These are phyloP conservation scores for Actinostola sp. DNA, from an alignment of 92 coral and sea anemone genomes.

Conservation along the genomic window DNA sequence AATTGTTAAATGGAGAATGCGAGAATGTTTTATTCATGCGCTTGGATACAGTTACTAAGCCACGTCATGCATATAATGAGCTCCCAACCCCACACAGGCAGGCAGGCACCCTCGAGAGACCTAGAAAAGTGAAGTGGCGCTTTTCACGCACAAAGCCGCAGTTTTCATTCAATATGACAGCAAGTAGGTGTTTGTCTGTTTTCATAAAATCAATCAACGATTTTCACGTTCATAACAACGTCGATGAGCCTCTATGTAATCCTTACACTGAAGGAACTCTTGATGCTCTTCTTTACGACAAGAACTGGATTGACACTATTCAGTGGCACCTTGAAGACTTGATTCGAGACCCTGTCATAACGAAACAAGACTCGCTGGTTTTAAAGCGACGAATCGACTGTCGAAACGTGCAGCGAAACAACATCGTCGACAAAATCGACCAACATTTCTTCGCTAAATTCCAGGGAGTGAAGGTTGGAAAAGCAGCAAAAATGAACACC, in stretches of 20 bases:
- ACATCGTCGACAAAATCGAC: not conserved
- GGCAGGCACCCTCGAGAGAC: too few species aligned
- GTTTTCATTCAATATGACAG: too few species aligned
- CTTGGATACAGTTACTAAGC: too few species aligned
- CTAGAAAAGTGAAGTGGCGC: too few species aligned
- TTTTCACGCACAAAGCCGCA: too few species aligned
- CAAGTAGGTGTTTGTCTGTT: too few species aligned
- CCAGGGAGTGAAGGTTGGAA: not conserved
- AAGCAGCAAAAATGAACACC: not conserved
- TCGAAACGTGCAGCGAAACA: not conserved
- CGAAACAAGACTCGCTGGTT: not conserved
- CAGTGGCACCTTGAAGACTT: constrained; percentile 2
- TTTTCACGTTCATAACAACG: not conserved
- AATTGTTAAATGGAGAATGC: too few species aligned
- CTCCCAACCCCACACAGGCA: too few species aligned
- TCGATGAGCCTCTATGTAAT: not conserved
- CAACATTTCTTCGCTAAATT: not conserved
- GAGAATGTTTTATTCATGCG: too few species aligned
- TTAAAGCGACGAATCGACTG: constrained; percentile 1
- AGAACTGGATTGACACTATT: constrained; percentile 1
- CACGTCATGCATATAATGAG: too few species aligned
- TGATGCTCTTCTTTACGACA: not conserved
- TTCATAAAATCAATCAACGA: not conserved
- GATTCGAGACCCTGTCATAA: not conserved
- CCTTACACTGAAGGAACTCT: not conserved